Evolutionary conservation across 2,797 vertebrate genomes (phyloP).

Genomic region (Brachymystax lenok): DNA sequence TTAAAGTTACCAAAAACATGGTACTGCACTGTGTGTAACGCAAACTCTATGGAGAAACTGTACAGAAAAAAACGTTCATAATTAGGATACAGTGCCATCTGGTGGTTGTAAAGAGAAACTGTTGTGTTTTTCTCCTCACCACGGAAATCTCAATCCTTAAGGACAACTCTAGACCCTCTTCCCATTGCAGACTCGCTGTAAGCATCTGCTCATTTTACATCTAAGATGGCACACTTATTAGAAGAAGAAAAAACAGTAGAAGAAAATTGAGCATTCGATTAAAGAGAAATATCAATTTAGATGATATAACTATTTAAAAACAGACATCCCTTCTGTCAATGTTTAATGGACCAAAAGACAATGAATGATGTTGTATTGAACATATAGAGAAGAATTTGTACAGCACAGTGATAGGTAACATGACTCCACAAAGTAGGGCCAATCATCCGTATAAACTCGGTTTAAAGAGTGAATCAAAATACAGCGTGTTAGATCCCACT

Average conservation of each 20-base stretch:
- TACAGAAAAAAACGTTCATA: neutral
- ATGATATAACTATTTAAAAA: neutral
- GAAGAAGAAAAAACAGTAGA: neutral
- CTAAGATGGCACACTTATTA: neutral
- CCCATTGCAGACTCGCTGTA: neutral
- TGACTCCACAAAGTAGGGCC: neutral
- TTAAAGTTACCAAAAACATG: constrained; percentile 53
- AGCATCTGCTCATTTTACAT: neutral
- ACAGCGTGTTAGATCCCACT: constrained; percentile 15
- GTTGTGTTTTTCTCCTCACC: neutral
- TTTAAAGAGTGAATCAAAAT: neutral
- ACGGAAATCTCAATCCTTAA: neutral
- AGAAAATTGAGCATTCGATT: neutral
- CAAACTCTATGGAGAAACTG: constrained; percentile 24
- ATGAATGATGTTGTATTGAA: neutral
- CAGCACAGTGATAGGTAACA: neutral
- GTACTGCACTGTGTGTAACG: constrained; percentile 48
- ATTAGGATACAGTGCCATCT: constrained; percentile 36
- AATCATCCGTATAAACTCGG: neutral
- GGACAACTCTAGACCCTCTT: neutral
- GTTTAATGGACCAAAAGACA: neutral
- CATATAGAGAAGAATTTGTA: neutral
- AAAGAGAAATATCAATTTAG: neutral
- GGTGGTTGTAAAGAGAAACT: constrained; percentile 36
- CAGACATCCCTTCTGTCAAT: neutral